phyloP scores from a whole-genome alignment of 2,888 invertebrate species.

The Apodemia mormo region DNA sequence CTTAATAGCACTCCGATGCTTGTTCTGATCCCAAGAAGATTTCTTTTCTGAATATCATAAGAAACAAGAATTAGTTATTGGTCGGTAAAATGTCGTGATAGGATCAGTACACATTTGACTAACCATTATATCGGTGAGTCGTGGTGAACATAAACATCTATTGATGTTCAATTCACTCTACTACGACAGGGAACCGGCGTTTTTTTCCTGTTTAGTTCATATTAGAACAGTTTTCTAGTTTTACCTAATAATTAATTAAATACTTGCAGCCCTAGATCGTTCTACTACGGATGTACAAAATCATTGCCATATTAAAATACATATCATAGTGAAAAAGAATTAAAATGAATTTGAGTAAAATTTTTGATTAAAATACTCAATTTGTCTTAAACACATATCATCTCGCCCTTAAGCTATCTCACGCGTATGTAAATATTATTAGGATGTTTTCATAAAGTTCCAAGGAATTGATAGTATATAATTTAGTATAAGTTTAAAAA shows the following conservation, averaged over 20 bases:
- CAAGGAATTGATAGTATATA: slow-evolving; percentile 64
- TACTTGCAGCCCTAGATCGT: slow-evolving; percentile 29
- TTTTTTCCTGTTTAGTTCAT: too few relatives aligned
- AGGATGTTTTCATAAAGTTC: slow-evolving; percentile 47
- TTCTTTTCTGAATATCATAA: too few relatives aligned
- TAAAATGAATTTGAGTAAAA: background rate
- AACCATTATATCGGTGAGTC: background rate
- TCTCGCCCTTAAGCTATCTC: slow-evolving; percentile 34
- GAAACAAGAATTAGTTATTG: too few relatives aligned
- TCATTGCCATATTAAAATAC: slow-evolving; percentile 70
- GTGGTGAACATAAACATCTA: background rate
- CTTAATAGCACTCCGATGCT: too few relatives aligned
- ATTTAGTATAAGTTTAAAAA: slow-evolving; percentile 50
- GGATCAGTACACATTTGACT: too few relatives aligned
- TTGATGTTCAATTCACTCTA: background rate
- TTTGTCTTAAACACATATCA: slow-evolving; percentile 19
- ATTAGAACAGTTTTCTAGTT: background rate
- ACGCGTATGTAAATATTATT: slow-evolving; percentile 39
- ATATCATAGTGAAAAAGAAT: slow-evolving; percentile 57
- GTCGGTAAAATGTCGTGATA: too few relatives aligned
- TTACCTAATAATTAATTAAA: slow-evolving; percentile 19
- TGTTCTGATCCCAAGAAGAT: too few relatives aligned
- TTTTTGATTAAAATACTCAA: slow-evolving; percentile 22
- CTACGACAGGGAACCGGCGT: too few relatives aligned
- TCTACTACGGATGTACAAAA: slow-evolving; percentile 27